Conservation (phyloP, 2,113 vertebrate genomes). For the Murina feae region DNA sequence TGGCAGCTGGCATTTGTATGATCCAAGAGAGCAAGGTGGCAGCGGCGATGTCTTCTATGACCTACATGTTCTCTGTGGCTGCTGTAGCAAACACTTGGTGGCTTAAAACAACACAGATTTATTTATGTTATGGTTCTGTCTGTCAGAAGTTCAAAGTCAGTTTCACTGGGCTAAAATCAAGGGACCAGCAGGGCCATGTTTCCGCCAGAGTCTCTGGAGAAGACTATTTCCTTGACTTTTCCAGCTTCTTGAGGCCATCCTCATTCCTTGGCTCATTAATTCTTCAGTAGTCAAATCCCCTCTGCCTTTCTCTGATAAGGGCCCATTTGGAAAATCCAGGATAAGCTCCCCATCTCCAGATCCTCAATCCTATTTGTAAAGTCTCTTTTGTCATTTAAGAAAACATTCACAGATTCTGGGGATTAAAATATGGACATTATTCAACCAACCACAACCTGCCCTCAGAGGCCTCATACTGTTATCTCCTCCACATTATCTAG, state of each 20-base stretch:
- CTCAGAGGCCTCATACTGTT: neutral
- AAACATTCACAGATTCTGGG: neutral
- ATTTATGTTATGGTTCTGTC: neutral
- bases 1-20: neutral
- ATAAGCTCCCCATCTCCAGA: neutral
- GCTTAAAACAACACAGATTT: neutral
- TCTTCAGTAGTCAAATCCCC: neutral
- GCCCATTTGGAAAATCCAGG: neutral
- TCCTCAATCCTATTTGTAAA: neutral
- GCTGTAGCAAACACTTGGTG: neutral
- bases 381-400: neutral
- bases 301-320: neutral
- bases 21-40: neutral
- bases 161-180: neutral
- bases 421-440: neutral
- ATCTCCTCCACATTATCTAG: neutral
- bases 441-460: neutral
- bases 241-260: neutral
- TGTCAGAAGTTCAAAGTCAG: neutral
- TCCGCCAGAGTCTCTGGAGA: neutral
- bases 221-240: neutral
- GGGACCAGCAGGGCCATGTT: neutral
- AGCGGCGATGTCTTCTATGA: neutral
- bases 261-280: neutral
- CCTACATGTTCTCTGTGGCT: neutral